phyloP scores from a whole-genome alignment of 2,113 vertebrate species.

The Myiopsitta monachus region DNA sequence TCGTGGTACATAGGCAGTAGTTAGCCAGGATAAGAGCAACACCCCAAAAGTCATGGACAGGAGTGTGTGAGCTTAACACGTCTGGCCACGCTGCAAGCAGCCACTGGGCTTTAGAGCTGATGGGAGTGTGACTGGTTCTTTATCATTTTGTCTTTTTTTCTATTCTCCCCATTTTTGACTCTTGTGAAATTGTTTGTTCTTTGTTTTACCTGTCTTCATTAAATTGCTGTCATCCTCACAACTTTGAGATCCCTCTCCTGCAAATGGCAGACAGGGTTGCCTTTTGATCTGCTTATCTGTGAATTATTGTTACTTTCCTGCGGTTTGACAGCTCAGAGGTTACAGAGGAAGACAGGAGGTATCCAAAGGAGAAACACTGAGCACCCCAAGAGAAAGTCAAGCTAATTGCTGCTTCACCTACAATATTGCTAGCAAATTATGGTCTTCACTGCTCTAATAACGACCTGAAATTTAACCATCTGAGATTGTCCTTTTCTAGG shows the following conservation, averaged over 20 bases:
- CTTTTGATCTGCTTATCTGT: background rate
- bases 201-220: background rate
- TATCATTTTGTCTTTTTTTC: background rate
- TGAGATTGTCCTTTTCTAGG: background rate
- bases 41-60: background rate
- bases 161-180: background rate
- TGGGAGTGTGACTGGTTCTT: background rate
- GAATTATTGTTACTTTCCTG: background rate
- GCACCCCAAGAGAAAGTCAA: background rate
- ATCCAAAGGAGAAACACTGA: background rate
- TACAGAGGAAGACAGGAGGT: background rate
- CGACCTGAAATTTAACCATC: background rate
- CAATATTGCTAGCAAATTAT: too few relatives aligned
- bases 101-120: background rate
- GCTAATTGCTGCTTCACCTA: too few relatives aligned
- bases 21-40: too few relatives aligned
- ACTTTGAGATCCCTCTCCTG: background rate
- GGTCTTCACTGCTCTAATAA: background rate
- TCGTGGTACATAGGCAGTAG: background rate
- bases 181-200: background rate
- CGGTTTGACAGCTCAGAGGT: background rate
- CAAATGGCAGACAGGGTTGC: background rate
- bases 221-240: background rate
- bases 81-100: background rate
- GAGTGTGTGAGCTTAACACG: fast-evolving